Conservation (phyloP, 2,888 invertebrate species). For the Pachliopta kotzebuea region DNA sequence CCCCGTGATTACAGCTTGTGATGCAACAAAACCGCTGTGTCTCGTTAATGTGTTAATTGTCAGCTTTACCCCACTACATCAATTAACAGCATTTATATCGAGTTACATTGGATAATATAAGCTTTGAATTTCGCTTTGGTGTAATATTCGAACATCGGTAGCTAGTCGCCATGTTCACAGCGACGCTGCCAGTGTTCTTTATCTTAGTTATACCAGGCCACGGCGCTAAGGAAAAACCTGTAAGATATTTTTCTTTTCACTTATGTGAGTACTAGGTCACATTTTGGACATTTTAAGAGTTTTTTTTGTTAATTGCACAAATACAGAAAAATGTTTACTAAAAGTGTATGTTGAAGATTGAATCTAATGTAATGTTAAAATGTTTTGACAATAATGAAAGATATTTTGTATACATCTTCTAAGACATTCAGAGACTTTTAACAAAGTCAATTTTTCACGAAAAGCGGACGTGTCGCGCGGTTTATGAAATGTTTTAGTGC, state of each 20-base stretch:
- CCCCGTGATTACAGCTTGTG: constrained; percentile 59
- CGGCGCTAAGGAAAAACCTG: constrained; percentile 61
- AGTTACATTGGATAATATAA: constrained; percentile 21
- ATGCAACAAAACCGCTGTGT: constrained; percentile 42
- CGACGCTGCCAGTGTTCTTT: constrained; percentile 50
- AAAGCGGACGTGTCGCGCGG: constrained; percentile 37
- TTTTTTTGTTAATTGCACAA: no score
- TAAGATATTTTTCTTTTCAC: constrained; percentile 38
- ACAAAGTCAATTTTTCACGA: constrained; percentile 48
- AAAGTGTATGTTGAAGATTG: no score
- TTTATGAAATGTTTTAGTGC: constrained; percentile 51
- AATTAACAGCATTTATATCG: constrained; percentile 16
- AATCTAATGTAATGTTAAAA: no score
- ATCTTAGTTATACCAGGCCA: constrained; percentile 44
- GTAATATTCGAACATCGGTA: constrained; percentile 34
- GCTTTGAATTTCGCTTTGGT: background rate
- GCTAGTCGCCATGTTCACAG: constrained; percentile 56
- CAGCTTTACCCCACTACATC: constrained; percentile 45
- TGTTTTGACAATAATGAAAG: no score
- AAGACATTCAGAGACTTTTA: constrained; percentile 30
- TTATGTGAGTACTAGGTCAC: background rate
- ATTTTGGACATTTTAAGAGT: background rate
- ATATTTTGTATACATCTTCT: background rate
- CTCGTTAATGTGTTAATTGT: constrained; percentile 56
- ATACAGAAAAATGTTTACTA: no score